These are phyloP conservation scores for Actenoides lindsayi DNA, from an alignment of 2,113 vertebrate genomes.

Conservation along the genomic window DNA sequence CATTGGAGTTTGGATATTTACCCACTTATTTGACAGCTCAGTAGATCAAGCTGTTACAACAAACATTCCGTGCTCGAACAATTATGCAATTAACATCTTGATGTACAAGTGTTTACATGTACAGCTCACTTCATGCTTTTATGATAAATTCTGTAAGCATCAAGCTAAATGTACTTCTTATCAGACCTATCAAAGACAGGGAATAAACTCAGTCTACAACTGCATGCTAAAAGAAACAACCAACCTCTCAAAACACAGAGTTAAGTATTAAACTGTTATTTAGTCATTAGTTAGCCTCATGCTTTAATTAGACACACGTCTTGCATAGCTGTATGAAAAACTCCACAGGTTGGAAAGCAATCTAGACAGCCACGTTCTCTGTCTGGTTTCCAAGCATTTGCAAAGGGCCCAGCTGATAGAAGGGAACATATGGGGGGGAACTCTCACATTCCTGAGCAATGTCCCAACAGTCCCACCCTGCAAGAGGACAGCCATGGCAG, in stretches of 20 bases:
- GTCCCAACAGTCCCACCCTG: constrained; percentile 26
- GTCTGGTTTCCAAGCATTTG: not conserved
- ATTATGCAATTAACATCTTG: not conserved
- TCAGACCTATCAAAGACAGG: not conserved
- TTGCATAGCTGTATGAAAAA: not conserved
- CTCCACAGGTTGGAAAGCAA: not conserved
- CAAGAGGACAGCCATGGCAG: not conserved
- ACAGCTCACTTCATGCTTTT: not conserved
- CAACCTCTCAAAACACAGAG: not conserved
- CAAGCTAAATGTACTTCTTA: not conserved
- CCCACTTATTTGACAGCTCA: not conserved
- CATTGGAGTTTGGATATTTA: not conserved
- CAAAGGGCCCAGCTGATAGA: constrained; percentile 1
- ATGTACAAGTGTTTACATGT: not conserved
- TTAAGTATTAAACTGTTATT: not conserved
- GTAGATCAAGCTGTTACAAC: not conserved
- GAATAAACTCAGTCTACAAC: not conserved
- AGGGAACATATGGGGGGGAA: constrained; percentile 3
- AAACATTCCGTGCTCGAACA: not conserved
- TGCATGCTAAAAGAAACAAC: not conserved
- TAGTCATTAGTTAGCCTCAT: not conserved
- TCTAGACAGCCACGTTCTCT: not conserved
- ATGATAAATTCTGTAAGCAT: not conserved
- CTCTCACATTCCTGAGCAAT: constrained; percentile 13
- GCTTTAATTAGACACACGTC: not conserved